Evolutionary conservation across 2,113 vertebrate genomes (phyloP), one percentile per base, ranked within the genome.

Genomic region (Eurypyga helias): DNA sequence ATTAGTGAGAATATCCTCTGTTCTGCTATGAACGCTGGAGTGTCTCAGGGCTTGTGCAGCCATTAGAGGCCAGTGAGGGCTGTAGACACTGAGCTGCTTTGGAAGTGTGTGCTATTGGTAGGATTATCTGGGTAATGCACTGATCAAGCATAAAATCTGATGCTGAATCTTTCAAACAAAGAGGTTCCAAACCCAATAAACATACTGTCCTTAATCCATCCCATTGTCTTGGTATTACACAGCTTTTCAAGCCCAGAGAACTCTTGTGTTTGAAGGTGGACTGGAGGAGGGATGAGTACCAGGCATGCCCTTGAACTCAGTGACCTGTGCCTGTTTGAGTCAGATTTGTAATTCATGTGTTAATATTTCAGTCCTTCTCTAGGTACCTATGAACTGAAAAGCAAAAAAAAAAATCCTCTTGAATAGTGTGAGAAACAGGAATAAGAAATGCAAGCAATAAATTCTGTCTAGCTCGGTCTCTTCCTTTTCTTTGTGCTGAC

Each of bases 401-500:
- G 41, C n/a, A n/a, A 45, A 65, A 77, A 75, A 83, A 24, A 43
- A 66, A 49, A 15, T 28, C 31, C 26, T 41, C 10, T 71, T 83
- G 58, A 57, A 26, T 28, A 36, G 62, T 67, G 48, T 69, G 66
- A 88, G 85, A 85, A 75, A 82, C 25, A 67, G 71, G 61, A 95
- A 67, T 73, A 67, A 94, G 61, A 88, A 93, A 70, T 28, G 55
- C 31, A 77, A 64, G 36, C 36, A 87, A n/a, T 57, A 52, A 26
- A 84, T 93, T 84, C 45, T 58, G 25, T 77, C 58, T 70, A 38
- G 51, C 21, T 87, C 1, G 2, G 14, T 61, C 65, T 81, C 49
- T 87, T 87, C 77, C 70, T 85, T 87, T 80, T 55, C 57, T 85
- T 85, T 94, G 83, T 94, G 83, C 88, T 96, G 93, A 93, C 66